Base-by-base conservation (phyloP, 2,797 vertebrate genomes). In the Botia kubotai region DNA sequence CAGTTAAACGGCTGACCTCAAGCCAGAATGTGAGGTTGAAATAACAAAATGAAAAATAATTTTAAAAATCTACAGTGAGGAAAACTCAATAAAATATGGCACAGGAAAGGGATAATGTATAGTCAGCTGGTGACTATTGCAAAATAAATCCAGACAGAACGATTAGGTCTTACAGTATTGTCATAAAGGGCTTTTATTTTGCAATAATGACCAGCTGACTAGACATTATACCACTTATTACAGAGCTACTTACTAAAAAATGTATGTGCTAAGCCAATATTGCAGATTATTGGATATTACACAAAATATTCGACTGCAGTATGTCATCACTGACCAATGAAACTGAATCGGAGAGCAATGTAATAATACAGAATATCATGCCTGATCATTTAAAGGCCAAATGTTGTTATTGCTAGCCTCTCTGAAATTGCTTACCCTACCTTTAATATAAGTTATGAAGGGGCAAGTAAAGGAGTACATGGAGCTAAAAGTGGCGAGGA, bases 401-500 rank as follows among this genome's bases (percentile, higher is more conserved):
- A 46, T 46, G 43, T 46, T 46, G 43, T 46, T 46, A 46, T 11
- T 46, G 43, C 43, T 46, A 46, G 43, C 43, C 43, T 46, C 43
- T 46, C 43, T 46, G 7, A 46, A 46, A 10, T 10, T 11, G 8
- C 43, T 10, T 10, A 46, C 43, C 10, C 43, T 46, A 10, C 43
- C 43, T 55, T 65, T 33, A 33, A 79, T 55, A 14, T 43, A 29
- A 72, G 66, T 46, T 66, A 72, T 73, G 50, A 60, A 23, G 46
- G 58, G 75, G 70, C 53, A 19, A 43, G 19, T 83, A 86, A 80
- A 68, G 80, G 79, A 43, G 16, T 29, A 52, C 50, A 75, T 72
- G 67, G 52, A 81, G 82, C 26, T 65, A 85, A 84, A 77, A 57
- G 89, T 21, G 72, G 46, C 48, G n/a, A 21, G 71, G 79, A 75